A percentile compares a stretch with the other conserved stretches of the same genome.
Conservation (phyloP, 1,140 invertebrate species). For the Choristoneura fumiferana region DNA sequence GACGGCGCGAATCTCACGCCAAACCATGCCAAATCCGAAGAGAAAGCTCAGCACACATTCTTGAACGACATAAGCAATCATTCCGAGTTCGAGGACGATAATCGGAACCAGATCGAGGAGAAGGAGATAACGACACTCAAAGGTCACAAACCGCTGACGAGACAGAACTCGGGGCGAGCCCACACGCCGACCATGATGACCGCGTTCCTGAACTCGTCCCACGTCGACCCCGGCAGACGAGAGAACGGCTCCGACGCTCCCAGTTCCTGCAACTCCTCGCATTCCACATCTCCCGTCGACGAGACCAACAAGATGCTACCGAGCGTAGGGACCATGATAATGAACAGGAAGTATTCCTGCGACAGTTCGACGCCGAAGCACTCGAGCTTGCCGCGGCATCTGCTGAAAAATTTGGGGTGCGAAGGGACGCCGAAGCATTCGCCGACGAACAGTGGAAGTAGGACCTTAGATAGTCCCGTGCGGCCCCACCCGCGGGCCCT, state of each 20-base stretch:
- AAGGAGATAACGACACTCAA: conserved; percentile 77
- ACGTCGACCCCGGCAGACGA: conserved; percentile 52
- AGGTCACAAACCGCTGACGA: conserved; percentile 80
- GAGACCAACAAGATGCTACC: conserved; percentile 52
- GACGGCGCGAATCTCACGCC: conserved; percentile 60
- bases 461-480: conserved; percentile 70
- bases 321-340: conserved; percentile 59
- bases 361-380: conserved; percentile 67
- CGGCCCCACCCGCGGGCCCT: conserved; percentile 80
- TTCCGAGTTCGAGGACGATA: conserved; percentile 76
- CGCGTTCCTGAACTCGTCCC: conserved; percentile 74
- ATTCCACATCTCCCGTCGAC: conserved; percentile 64
- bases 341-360: conserved; percentile 69
- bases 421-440: conserved; percentile 70
- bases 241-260: conserved; percentile 54
- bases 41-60: conserved; percentile 72
- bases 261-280: conserved; percentile 67
- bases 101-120: conserved; percentile 75
- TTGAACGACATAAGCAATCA: conserved; percentile 72
- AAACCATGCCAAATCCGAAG: conserved; percentile 70
- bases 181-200: conserved; percentile 78
- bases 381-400: conserved; percentile 70
- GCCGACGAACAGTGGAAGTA: conserved; percentile 41
- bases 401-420: conserved; percentile 63
- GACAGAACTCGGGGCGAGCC: conserved; percentile 75